A percentile compares a stretch with the other conserved stretches of the same genome.
These are phyloP conservation scores for Agonum fuliginosum DNA, from an alignment of 2,888 invertebrate species.

Conservation along the genomic window DNA sequence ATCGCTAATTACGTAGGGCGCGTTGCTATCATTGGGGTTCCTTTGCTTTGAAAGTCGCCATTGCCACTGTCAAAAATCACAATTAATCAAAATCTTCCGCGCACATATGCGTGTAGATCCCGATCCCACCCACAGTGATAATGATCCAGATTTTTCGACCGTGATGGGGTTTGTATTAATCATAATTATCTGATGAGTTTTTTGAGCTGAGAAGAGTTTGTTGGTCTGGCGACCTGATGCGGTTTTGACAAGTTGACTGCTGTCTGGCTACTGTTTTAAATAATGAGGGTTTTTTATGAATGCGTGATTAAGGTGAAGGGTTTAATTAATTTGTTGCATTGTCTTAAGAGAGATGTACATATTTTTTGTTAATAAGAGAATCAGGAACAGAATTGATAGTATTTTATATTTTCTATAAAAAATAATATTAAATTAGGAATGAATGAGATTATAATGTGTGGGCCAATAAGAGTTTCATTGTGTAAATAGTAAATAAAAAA, in stretches of 20 bases:
- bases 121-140: conserved; percentile 54
- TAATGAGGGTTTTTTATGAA: conserved; percentile 7
- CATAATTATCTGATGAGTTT: conserved; percentile 40
- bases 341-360: too few species aligned
- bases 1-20: conserved; percentile 36
- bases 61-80: conserved; percentile 14
- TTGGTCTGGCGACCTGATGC: conserved; percentile 8
- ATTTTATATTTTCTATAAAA: too few species aligned
- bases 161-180: conserved; percentile 48
- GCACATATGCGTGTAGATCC: conserved; percentile 3
- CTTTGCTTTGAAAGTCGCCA: conserved; percentile 16
- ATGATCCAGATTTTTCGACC: conserved; percentile 50
- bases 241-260: conserved; percentile 13
- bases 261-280: conserved; percentile 32
- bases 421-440: too few species aligned
- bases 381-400: too few species aligned
- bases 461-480: too few species aligned
- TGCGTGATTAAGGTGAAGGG: conserved; percentile 14
- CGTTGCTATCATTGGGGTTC: conserved; percentile 22
- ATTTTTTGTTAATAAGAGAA: too few species aligned
- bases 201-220: background rate
- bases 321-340: conserved; percentile 1
- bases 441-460: too few species aligned
- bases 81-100: conserved; percentile 46
- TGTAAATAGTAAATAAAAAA: too few species aligned